Percentiles rank a stretch among this genome's conserved stretches.
Conservation (phyloP, 2,888 invertebrate genomes). For the Dromius quadrimaculatus region DNA sequence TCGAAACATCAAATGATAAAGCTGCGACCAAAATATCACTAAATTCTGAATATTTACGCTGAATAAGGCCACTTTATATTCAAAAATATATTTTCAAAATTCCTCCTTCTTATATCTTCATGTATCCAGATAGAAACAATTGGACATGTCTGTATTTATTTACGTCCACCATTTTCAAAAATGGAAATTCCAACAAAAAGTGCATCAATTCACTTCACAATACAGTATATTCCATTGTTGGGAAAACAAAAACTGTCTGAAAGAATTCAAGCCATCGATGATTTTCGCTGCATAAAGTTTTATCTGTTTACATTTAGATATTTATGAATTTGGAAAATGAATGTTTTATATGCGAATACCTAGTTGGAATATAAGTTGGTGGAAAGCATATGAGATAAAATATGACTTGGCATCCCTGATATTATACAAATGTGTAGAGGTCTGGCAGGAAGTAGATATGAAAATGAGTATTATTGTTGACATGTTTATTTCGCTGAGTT, state of each 20-base stretch:
- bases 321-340: slow-evolving; percentile 38
- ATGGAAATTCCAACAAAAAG: not conserved
- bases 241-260: slow-evolving; percentile 17
- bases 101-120: too few relatives aligned
- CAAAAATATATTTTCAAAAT: too few relatives aligned
- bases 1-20: too few relatives aligned
- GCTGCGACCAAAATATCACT: too few relatives aligned
- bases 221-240: too few relatives aligned
- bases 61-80: too few relatives aligned
- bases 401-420: slow-evolving; percentile 28
- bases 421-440: slow-evolving; percentile 24
- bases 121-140: too few relatives aligned
- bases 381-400: not conserved
- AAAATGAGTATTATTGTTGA: slow-evolving; percentile 40
- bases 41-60: too few relatives aligned
- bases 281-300: slow-evolving; percentile 36
- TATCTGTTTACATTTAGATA: slow-evolving; percentile 34
- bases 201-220: not conserved
- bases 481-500: slow-evolving; percentile 39
- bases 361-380: slow-evolving; percentile 17
- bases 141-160: not conserved
- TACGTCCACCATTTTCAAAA: not conserved
- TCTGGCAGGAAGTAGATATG: slow-evolving; percentile 35
- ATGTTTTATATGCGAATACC: slow-evolving; percentile 27
- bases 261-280: slow-evolving; percentile 12